These are phyloP conservation scores for Tetrao urogallus DNA, from an alignment of 2,113 vertebrate species.

Conservation along the genomic window DNA sequence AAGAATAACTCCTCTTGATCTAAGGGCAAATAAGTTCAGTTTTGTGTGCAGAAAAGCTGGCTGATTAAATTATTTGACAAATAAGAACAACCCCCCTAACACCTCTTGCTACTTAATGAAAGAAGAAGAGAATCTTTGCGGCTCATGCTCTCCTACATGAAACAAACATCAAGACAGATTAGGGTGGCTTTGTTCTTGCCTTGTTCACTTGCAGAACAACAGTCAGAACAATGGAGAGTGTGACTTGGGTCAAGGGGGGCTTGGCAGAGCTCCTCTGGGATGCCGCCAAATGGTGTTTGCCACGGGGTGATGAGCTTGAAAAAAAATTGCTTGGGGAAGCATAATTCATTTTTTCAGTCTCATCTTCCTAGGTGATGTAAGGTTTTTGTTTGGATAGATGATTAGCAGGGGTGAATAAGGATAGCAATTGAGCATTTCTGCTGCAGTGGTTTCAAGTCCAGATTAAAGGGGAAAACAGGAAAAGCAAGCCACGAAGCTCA, in stretches of 20 bases:
- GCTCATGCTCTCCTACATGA: not conserved
- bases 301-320: not conserved
- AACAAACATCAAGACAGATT: not conserved
- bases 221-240: not conserved
- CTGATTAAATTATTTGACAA: not conserved
- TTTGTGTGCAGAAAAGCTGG: not conserved
- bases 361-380: not conserved
- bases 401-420: not conserved
- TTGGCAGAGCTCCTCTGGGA: not conserved
- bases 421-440: not conserved
- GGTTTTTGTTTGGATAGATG: not conserved
- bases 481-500: not conserved
- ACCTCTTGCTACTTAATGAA: not conserved
- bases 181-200: not conserved
- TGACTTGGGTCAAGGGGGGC: not conserved
- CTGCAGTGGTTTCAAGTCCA: not conserved
- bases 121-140: not conserved
- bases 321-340: not conserved
- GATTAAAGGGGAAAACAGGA: not conserved
- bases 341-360: not conserved
- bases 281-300: not conserved
- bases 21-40: not conserved
- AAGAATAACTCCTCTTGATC: not conserved
- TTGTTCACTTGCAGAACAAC: not conserved
- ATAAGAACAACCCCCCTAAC: accelerated